These are phyloP conservation scores for Pelecanoides urinatrix DNA, from an alignment of 2,113 vertebrate genomes.

Conservation along the genomic window DNA sequence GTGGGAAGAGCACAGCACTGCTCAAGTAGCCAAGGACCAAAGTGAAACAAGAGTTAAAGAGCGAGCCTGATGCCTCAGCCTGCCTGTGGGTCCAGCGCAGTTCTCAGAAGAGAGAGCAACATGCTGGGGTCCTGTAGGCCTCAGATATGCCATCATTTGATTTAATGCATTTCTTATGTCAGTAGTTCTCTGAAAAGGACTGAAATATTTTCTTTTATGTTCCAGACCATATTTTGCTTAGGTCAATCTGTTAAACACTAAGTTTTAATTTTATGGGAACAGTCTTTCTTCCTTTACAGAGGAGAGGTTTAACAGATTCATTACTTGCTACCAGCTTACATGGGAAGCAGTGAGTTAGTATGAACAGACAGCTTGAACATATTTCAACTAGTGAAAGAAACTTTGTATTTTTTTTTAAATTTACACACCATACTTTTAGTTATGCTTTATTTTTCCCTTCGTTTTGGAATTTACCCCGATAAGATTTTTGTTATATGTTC, in stretches of 20 bases:
- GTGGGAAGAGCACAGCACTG: background rate
- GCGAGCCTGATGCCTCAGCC: background rate
- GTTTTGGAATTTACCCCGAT: conserved; percentile 13
- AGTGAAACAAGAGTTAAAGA: background rate
- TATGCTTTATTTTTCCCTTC: background rate
- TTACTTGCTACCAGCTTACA: conserved; percentile 15
- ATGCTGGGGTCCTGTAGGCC: background rate
- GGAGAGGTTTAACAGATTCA: background rate
- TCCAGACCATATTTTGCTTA: background rate
- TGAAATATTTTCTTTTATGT: background rate
- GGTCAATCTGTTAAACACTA: background rate
- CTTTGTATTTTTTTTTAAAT: background rate
- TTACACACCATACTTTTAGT: background rate
- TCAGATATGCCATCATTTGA: background rate
- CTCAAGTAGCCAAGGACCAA: background rate
- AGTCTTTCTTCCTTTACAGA: background rate
- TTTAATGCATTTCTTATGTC: background rate
- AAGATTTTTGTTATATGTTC: background rate
- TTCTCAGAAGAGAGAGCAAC: background rate
- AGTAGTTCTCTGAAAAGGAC: background rate
- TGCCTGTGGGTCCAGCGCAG: background rate
- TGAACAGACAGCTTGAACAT: background rate
- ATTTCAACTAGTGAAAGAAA: conserved; percentile 1
- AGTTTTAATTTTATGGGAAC: conserved; percentile 38
- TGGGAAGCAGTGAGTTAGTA: background rate